Evolutionary conservation across 2,888 invertebrate species (phyloP), one percentile per base, ranked within the genome.

Genomic region (Myopa testacea): DNA sequence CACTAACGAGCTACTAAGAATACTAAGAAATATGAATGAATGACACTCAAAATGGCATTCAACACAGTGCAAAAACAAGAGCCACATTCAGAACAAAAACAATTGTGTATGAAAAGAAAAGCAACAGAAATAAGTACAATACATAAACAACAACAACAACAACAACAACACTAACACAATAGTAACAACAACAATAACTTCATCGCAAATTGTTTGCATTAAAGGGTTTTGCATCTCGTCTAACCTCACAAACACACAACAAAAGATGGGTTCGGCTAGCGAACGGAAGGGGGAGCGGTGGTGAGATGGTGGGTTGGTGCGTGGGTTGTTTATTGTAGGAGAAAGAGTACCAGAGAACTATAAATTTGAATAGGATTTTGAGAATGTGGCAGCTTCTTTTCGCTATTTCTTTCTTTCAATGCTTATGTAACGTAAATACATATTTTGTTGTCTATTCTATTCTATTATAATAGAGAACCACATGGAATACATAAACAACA

Each of bases 341-440:
- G 45, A 10, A 45, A 45, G 6, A 6, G 45, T 14, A 63, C 34
- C 14, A 63, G 14, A 19, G 19, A 14, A 12, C 69, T 52, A 69
- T 69, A 10, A 38, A 52, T 69, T 19, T 69, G 19, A 45, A 69
- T 19, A 40, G 40, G n/a, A 40, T 40, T 50, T 50, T 19, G 16
- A 69, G 45, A 69, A 50, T 67, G 67, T n/a, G 40, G n/a, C 55
- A n/a, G 40, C 16, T 14, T 40, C n/a, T 67, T 67, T 67, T 40
- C 7, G 3, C 34, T 5, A 37, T 63, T 10, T 63, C 26, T 14
- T 63, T 37, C 34, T 63, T 26, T 63, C 34, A 3, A 5, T 60
- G 19, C 60, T 65, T 67, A 12, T n/a, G 55, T 55, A 6, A 55
- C 10, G 55, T 12, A 55, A 55, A 55, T 55, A n/a, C n/a, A n/a